Base-by-base conservation (phyloP, 2,888 invertebrate genomes). In the Arrhopalites spinosus region DNA sequence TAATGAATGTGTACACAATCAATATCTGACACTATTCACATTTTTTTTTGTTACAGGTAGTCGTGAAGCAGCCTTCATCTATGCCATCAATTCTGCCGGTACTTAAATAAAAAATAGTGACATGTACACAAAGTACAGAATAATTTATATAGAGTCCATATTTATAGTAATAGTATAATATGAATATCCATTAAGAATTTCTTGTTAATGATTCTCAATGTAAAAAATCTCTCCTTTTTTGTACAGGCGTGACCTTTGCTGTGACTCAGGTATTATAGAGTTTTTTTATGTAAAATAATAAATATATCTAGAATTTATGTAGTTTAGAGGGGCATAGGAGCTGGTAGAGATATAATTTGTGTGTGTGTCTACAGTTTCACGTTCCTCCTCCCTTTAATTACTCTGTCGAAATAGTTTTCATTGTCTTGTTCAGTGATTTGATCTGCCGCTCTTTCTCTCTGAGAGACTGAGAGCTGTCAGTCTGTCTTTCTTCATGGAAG, bases 31-130 rank as follows among this genome's bases (percentile, higher is more conserved):
- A 20, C 23, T 8, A 47, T 68, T 45, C 68, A 47, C 20, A 23
- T 64, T 63, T 64, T 20, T 56, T 67, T 23, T 68, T 47, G 81
- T 86, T 86, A 50, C 87, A 96, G 96, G 93, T 80, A 95, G 93
- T 80, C 89, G 92, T 81, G 98, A 98, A 86, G 95, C 96, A 2
- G 96, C 96, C 61, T 96, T 93, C 87, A 93, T 94, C 1, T 96
- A 97, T 86, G 96, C 97, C 73, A 92, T 97, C 84, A 92, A 93
- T 78, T 93, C 95, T 71, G 96, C 97, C 0, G 36, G 36, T 36
- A 7, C 11, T 11, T 36, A 3, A 36, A 36, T 36, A 36, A 36
- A 7, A 36, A 36, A 7, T 36, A 36, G 3, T 36, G 5, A 7
- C 36, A 36, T 36, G n/a, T n/a, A n/a, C n/a, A n/a, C n/a, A n/a